Base-by-base conservation (phyloP, 2,888 invertebrate genomes). In the Pristionchus arcanus region DNA sequence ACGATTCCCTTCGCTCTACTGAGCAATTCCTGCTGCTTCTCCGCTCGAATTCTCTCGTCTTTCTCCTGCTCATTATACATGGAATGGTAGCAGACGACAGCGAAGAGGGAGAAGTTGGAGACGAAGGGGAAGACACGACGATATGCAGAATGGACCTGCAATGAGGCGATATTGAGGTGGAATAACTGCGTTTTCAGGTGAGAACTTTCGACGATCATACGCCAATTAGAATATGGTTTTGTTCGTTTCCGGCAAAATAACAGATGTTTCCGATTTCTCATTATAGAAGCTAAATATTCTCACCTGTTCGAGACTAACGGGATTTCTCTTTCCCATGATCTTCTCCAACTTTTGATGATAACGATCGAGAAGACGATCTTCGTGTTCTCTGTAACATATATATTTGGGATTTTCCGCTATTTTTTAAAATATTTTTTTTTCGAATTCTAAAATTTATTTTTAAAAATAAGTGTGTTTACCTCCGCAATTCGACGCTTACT, bases 61-160 rank as follows among this genome's bases (percentile, higher is more conserved):
- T 66, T 66, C 89, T 89, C 89, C 37, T 28, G 81, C n/a, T 89
- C 83, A n/a, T 59, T 25, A 66, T 89, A 89, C 89, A 89, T 89
- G 9, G 59, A 49, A 49, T 89, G 49, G 21, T 89, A 89, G 68
- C 71, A 89, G 31, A 42, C 31, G 3, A 89, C 71, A 37, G 89
- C 89, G 55, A 89, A 89, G 53, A 89, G 71, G 3, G 89, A 31
- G 31, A 89, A 89, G 85, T 85, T 84, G 28, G 84, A 53, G 81
- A 89, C 85, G 84, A 55, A 89, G 53, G 89, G 89, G 71, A 89
- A 89, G 34, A 89, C 84, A 2, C 71, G 53, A 28, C 28, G 25
- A 34, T 89, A 89, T 28, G 89, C 81, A 15, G 81, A 13, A 21
- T 68, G 81, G 11, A 89, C 89, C 89, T 88, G 87, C 34, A 88